A percentile compares a stretch with the other conserved stretches of the same genome.
Conservation (phyloP, 2,888 invertebrate genomes). For the Yponomeuta cagnagella region DNA sequence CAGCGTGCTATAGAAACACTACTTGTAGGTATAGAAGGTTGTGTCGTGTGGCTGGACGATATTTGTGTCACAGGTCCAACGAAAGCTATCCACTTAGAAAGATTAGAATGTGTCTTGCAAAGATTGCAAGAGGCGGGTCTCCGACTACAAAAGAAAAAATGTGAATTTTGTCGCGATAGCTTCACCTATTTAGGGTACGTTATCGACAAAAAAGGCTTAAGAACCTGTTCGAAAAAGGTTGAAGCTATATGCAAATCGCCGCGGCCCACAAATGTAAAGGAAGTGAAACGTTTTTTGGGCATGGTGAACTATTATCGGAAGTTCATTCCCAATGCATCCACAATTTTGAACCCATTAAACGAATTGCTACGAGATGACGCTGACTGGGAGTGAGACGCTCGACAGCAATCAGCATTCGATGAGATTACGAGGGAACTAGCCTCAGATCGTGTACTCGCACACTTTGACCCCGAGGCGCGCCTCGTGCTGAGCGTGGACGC, state of each 20-base stretch:
- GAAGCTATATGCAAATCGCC: conserved; percentile 16
- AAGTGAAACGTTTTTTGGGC: conserved; percentile 19
- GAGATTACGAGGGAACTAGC: no score
- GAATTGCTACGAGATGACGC: no score
- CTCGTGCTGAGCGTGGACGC: no score
- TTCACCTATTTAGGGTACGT: conserved; percentile 18
- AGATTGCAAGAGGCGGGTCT: conserved; percentile 16
- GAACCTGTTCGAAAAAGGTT: conserved; percentile 15
- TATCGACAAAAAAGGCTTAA: conserved; percentile 16
- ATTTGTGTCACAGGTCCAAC: conserved; percentile 15
- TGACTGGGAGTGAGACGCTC: no score
- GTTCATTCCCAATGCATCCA: conserved; percentile 20
- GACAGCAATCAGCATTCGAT: no score
- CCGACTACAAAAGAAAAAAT: conserved; percentile 17
- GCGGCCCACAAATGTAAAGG: conserved; percentile 9
- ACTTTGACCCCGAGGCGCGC: no score
- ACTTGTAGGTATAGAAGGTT: conserved; percentile 5
- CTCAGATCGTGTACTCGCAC: no score
- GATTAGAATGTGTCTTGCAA: conserved; percentile 12
- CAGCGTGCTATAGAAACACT: conserved; percentile 9
- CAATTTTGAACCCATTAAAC: no score
- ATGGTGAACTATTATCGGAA: conserved; percentile 19
- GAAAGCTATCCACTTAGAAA: conserved; percentile 5
- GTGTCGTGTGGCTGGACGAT: conserved; percentile 5
- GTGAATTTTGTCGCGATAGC: conserved; percentile 14